These are phyloP conservation scores for Drosophila tani DNA, from an alignment of 1,140 invertebrate genomes.

Conservation along the genomic window DNA sequence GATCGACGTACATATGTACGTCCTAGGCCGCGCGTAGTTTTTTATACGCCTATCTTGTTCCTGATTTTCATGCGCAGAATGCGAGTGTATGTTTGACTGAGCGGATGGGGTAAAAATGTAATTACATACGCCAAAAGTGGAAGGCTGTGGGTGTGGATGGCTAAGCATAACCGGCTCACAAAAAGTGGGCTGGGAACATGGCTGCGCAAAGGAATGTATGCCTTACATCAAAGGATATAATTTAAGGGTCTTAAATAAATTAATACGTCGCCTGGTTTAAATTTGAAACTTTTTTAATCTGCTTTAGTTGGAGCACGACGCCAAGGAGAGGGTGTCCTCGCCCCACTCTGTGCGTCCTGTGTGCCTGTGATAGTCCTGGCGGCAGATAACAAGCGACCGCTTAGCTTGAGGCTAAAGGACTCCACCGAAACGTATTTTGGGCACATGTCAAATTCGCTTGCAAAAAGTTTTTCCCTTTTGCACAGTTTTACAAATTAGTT, in stretches of 20 bases:
- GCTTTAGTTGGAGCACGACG: slow-evolving; percentile 51
- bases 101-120: slow-evolving; percentile 70
- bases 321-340: background rate
- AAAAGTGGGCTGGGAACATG: slow-evolving; percentile 36
- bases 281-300: slow-evolving; percentile 82
- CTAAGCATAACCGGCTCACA: slow-evolving; percentile 49
- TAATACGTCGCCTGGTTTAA: slow-evolving; percentile 73
- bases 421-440: slow-evolving; percentile 66
- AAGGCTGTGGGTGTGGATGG: slow-evolving; percentile 33
- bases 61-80: slow-evolving; percentile 48
- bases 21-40: slow-evolving; percentile 46
- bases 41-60: slow-evolving; percentile 39
- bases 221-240: slow-evolving; percentile 82
- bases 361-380: slow-evolving; percentile 35
- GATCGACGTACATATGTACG: slow-evolving; percentile 23
- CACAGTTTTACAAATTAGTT: slow-evolving; percentile 74
- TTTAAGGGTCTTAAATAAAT: slow-evolving; percentile 83
- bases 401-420: slow-evolving; percentile 66
- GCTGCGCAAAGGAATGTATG: slow-evolving; percentile 68
- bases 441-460: slow-evolving; percentile 73
- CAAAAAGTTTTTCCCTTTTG: slow-evolving; percentile 55
- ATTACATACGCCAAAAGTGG: slow-evolving; percentile 81
- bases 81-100: slow-evolving; percentile 24
- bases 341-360: slow-evolving; percentile 3
- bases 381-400: slow-evolving; percentile 62